Evolutionary conservation across 64 coral and sea anemone genomes (phyloP), one percentile per base, ranked within the genome.

Genomic region (Stichodactyla mertensii): DNA sequence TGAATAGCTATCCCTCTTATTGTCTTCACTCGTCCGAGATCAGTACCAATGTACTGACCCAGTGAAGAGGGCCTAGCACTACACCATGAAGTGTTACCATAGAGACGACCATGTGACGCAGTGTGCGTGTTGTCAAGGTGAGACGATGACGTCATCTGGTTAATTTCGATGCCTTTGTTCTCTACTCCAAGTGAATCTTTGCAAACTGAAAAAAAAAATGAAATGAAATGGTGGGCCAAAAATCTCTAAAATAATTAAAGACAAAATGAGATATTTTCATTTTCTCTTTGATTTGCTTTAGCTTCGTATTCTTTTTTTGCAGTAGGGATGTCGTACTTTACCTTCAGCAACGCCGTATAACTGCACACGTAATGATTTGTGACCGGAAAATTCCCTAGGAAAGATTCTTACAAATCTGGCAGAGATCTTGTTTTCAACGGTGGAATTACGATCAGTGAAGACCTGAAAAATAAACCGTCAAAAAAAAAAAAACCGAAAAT

Each of bases 1-100:
- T 92, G 90, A 26, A 55, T 92, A 62, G 90, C 86, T 57, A 92
- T 7, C 6, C 86, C 80, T 71, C 70, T 88, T 26, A 92, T 28
- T 66, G 57, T 84, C n/a, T 79, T 92, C 28, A 83, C 55, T 27
- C 28, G 16, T 10, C 64, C 31, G 23, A 92, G 82, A 31, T 84
- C 54, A 52, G 88, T 83, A 52, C 84, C 51, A 4, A 92, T 74
- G 64, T 92, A 92, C 16, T 92, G 45, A 9, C 19, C 20, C 4
- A 19, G 6, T 1, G 52, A 56, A 6, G 22, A 19, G 36, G 36
- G 36, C 12, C 45, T 19, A 55, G 0, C 12, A 23, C 64, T 87
- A 20, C 85, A 87, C 85, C 85, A 87, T 16, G 85, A 87, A 0
- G 2, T 16, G 4, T 54, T 31, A 52, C 85, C 85, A 87, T 87